Evolutionary conservation across 2,888 invertebrate genomes (phyloP).

Genomic region (Plebejus argus): DNA sequence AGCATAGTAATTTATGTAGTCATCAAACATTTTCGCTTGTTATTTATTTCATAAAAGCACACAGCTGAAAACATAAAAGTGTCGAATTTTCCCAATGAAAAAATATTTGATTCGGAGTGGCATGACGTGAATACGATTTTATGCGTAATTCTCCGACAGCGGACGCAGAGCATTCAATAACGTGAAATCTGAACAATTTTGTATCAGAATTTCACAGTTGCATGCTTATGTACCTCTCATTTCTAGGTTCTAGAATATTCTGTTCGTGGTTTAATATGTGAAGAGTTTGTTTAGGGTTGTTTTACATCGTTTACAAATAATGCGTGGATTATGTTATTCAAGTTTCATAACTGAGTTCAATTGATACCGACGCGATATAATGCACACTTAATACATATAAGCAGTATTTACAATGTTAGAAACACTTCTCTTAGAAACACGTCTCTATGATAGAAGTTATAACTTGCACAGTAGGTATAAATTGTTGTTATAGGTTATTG

Average conservation of each 20-base stretch:
- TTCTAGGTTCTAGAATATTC: background rate
- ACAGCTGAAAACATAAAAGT: constrained; percentile 4
- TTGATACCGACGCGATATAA: too few species aligned
- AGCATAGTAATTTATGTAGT: background rate
- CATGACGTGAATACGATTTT: constrained; percentile 20
- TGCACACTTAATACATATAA: too few species aligned
- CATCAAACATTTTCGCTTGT: background rate
- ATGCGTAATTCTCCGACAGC: constrained; percentile 8
- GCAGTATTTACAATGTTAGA: too few species aligned
- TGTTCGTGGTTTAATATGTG: background rate
- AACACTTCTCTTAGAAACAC: too few species aligned
- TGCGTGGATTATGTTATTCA: too few species aligned
- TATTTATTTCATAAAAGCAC: background rate
- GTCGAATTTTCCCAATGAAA: constrained; percentile 1
- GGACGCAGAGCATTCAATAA: background rate
- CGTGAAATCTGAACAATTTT: constrained; percentile 15
- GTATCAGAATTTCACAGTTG: background rate
- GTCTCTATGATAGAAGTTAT: too few species aligned
- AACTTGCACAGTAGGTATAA: too few species aligned
- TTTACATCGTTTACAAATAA: too few species aligned
- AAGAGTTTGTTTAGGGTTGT: background rate
- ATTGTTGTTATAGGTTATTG: too few species aligned
- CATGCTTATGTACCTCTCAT: background rate
- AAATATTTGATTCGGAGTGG: constrained; percentile 7
- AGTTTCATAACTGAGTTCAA: too few species aligned